phyloP scores from a whole-genome alignment of 2,113 vertebrate species.

The Theropithecus gelada region DNA sequence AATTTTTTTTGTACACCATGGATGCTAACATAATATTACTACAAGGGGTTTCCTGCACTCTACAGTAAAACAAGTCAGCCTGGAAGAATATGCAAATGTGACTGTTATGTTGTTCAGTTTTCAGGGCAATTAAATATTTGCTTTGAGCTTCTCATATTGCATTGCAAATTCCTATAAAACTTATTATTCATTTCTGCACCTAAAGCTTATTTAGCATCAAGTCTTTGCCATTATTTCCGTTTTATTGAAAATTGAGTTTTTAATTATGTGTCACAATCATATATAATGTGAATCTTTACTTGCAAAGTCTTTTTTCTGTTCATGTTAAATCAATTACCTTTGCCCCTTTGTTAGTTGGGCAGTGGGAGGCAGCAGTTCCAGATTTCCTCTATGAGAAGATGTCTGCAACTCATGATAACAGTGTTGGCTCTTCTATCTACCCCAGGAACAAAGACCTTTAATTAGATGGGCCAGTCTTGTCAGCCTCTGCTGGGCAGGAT shows the following conservation, averaged over 20 bases:
- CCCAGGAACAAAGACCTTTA: neutral
- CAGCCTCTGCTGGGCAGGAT: neutral
- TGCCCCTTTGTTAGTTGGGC: neutral
- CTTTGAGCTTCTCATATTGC: neutral
- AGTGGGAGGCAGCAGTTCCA: neutral
- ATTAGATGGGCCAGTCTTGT: neutral
- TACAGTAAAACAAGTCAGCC: constrained; percentile 33
- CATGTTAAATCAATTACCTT: neutral
- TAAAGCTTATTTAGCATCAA: constrained; percentile 36
- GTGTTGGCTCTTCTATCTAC: neutral
- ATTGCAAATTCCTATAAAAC: constrained; percentile 12
- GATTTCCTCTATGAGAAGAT: neutral
- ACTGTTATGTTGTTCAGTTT: constrained; percentile 9
- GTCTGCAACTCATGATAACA: neutral
- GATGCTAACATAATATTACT: neutral
- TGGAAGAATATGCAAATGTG: constrained; percentile 29
- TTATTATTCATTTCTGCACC: neutral
- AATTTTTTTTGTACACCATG: neutral
- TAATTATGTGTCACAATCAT: neutral
- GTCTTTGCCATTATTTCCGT: constrained; percentile 1
- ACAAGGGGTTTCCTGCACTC: neutral
- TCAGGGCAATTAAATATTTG: constrained; percentile 68
- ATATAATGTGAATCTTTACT: neutral
- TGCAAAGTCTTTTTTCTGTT: constrained; percentile 12
- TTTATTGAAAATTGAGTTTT: constrained; percentile 15